These are phyloP conservation scores for Prietella phreatophila DNA, from an alignment of 2,113 vertebrate genomes.

Conservation along the genomic window DNA sequence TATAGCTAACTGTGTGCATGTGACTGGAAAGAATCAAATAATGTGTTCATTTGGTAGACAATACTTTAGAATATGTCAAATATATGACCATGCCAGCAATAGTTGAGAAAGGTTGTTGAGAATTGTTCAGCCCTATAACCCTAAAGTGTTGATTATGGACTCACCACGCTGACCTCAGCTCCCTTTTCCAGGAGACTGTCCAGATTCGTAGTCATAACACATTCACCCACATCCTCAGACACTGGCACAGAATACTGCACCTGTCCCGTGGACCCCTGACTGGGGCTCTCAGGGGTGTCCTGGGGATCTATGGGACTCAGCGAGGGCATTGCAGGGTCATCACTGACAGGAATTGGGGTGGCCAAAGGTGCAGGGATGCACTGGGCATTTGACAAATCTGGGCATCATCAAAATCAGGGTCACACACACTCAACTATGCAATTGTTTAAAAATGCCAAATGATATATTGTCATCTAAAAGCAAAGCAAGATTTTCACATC, in stretches of 20 bases:
- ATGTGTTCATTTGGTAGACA: not conserved
- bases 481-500: not conserved
- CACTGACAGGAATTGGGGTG: conserved; percentile 75
- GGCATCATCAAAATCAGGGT: conserved; percentile 11
- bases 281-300: conserved; percentile 74
- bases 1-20: not conserved
- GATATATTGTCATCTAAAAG: not conserved
- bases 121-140: not conserved
- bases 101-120: not conserved
- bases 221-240: conserved; percentile 87
- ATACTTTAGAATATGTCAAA: not conserved
- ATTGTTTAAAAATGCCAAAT: not conserved
- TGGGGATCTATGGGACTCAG: conserved; percentile 65
- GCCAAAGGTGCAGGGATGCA: conserved; percentile 80
- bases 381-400: conserved; percentile 71
- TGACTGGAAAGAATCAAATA: not conserved
- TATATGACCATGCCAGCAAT: not conserved
- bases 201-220: conserved; percentile 86
- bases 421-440: not conserved
- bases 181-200: conserved; percentile 88
- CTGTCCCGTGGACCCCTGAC: conserved; percentile 68
- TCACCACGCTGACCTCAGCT: conserved; percentile 81
- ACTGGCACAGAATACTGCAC: conserved; percentile 78
- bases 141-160: conserved; percentile 34
- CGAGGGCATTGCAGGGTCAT: conserved; percentile 70